Base-by-base conservation (phyloP, 2,797 vertebrate genomes). In the Rhabdomys pumilio region DNA sequence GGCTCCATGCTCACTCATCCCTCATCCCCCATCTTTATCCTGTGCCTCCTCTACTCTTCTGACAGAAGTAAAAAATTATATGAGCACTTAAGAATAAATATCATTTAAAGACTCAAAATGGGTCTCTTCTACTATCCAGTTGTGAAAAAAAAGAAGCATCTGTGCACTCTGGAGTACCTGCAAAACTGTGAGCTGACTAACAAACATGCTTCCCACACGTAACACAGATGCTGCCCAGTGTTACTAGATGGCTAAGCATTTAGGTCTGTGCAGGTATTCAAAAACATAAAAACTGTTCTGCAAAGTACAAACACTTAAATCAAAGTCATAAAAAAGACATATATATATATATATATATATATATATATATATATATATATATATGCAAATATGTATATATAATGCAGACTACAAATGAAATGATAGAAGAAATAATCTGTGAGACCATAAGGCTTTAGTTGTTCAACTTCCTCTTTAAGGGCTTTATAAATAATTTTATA, bases 11-110 rank as follows among this genome's bases (percentile, higher is more conserved):
- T 96, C 67, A 88, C 14, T 96, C 81, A 96, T 90, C 67, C 94
- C 34, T 47, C 44, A 15, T 85, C 73, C 38, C 20, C 72, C 41
- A 17, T 94, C n/a, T 84, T 90, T 79, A 53, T 86, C 57, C 9
- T 91, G 38, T 47, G 95, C 90, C 41, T 83, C 61, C 84, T 44
- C 50, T 91, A 20, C 22, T 95, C 63, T 96, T 96, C 26, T 97
- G 93, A 96, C 91, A 97, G 93, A 63, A 31, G n/a, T 31, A 53
- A 57, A 92, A 57, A 94, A 92, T 91, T 89, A 93, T 92, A 86
- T 61, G 65, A 75, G 7, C 67, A 75, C 8, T 97, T 97, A 44
- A 38, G 89, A 96, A 93, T 95, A 89, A 88, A 96, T 65, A 24
- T 47, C 53, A 22, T 81, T 72, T 11, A 41, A 76, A 0, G 38